Evolutionary conservation across 2,888 invertebrate species (phyloP).

Genomic region (Chymomyza amoena): DNA sequence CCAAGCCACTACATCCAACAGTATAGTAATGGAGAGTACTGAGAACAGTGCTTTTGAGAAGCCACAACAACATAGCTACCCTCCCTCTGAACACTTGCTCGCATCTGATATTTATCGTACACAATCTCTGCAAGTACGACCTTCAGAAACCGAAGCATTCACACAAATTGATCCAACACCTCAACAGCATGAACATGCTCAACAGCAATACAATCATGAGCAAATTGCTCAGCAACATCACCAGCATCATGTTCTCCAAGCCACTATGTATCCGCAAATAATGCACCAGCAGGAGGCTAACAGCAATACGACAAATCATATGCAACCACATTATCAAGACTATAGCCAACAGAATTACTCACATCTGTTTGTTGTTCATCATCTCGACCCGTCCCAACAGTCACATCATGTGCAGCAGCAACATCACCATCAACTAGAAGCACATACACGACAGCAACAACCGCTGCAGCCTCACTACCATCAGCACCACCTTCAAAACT

Average conservation of each 20-base stretch:
- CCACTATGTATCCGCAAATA: slow-evolving; percentile 48
- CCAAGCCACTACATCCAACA: slow-evolving; percentile 6
- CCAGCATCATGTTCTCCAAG: slow-evolving; percentile 45
- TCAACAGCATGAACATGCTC: slow-evolving; percentile 50
- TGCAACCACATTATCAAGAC: slow-evolving; percentile 5
- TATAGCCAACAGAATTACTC: slow-evolving; percentile 26
- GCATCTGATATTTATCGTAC: background rate
- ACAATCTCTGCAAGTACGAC: slow-evolving; percentile 33
- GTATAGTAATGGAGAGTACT: slow-evolving; percentile 15
- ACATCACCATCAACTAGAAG: slow-evolving; percentile 60
- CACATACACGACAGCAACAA: slow-evolving; percentile 74
- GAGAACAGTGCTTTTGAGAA: slow-evolving; percentile 16
- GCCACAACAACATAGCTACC: background rate
- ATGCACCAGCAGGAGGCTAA: slow-evolving; percentile 43
- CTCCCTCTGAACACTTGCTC: background rate
- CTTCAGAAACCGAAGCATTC: slow-evolving; percentile 34
- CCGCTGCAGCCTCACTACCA: slow-evolving; percentile 27
- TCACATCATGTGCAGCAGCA: slow-evolving; percentile 34
- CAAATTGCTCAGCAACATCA: slow-evolving; percentile 31
- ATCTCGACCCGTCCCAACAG: slow-evolving; percentile 26
- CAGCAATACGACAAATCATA: slow-evolving; percentile 22
- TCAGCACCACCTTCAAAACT: slow-evolving; percentile 44
- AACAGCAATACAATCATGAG: slow-evolving; percentile 40
- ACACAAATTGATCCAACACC: slow-evolving; percentile 45
- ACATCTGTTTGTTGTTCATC: background rate